Evolutionary conservation across 1,140 invertebrate genomes (phyloP).

Genomic region (Stegodyphus dumicola): DNA sequence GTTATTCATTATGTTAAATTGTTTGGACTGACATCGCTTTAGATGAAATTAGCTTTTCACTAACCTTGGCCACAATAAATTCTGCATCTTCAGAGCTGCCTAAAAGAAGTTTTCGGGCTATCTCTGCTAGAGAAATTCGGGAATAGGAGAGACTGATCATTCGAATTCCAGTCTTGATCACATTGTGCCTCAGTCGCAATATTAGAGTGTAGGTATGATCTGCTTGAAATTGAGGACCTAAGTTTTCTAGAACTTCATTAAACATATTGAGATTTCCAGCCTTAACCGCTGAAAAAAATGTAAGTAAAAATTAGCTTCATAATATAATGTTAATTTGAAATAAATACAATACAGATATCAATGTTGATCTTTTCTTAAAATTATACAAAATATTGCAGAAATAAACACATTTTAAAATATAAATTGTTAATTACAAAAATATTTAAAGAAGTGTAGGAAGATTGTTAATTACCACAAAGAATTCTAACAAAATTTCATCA

Average conservation of each 20-base stretch:
- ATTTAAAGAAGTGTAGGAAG: too few species aligned
- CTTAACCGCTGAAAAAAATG: slow-evolving; percentile 79
- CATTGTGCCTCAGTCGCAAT: slow-evolving; percentile 94
- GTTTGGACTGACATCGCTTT: too few species aligned
- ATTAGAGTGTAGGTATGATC: slow-evolving; percentile 97
- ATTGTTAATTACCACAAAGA: too few species aligned
- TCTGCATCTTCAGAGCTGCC: slow-evolving; percentile 98
- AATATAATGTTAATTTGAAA: too few species aligned
- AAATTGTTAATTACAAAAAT: too few species aligned
- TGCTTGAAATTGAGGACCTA: slow-evolving; percentile 82
- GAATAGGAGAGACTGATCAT: slow-evolving; percentile 98
- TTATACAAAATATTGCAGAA: too few species aligned
- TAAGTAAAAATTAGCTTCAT: slow-evolving; percentile 9
- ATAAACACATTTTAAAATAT: too few species aligned
- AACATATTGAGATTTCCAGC: slow-evolving; percentile 94
- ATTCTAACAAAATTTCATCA: too few species aligned
- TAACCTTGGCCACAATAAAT: slow-evolving; percentile 95
- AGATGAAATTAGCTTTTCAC: slow-evolving; percentile 8
- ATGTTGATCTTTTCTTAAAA: too few species aligned
- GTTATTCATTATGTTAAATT: too few species aligned
- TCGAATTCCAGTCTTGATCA: slow-evolving; percentile 98
- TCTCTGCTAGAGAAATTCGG: slow-evolving; percentile 92
- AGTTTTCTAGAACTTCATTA: slow-evolving; percentile 92
- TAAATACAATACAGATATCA: too few species aligned
- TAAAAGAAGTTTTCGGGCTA: slow-evolving; percentile 91